Base-by-base conservation (phyloP, 2,888 invertebrate genomes). In the Malacosoma neustria region DNA sequence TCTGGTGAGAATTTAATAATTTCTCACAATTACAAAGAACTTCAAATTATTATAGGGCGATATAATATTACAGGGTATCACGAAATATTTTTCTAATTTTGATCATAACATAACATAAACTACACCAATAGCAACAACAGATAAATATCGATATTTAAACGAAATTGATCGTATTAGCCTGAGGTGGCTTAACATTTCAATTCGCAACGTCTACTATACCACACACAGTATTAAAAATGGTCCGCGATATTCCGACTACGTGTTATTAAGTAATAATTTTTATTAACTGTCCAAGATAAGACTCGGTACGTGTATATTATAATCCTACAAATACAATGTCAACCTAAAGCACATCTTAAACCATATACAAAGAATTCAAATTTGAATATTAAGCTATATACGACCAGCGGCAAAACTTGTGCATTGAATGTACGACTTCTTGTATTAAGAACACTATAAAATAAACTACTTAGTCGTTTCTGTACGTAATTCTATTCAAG, bases 181-280 rank as follows among this genome's bases (percentile, higher is more conserved):
- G 46, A 36, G 60, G 71, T 59, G 48, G 57, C 52, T 53, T 59
- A 65, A 70, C 66, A 68, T 67, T 69, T 69, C 64, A 63, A 69
- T 64, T 61, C 62, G 58, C 57, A 61, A 42, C 37, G 41, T 54
- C 52, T 54, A 49, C 52, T 59, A 48, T 51, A 60, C 74, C 74
- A 75, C 72, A 74, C 71, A 74, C 71, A 64, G 55, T 54, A 47
- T 54, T 49, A 57, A 54, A 55, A 61, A 63, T 62, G 42, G 51
- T 62, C 61, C 54, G 63, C 66, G 52, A 52, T 57, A 50, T 40
- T 46, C 36, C 43, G 38, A n/a, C 44, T 56, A 54, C 50, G 37
- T 56, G 54, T 61, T 60, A 68, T 68, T 67, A 64, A 55, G 22
- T 22, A 22, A 22, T 22, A 22, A 7, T 22, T 22, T 56, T 52